Base-by-base conservation (phyloP, 2,888 invertebrate genomes). In the Caenorhabditis doughertyi region DNA sequence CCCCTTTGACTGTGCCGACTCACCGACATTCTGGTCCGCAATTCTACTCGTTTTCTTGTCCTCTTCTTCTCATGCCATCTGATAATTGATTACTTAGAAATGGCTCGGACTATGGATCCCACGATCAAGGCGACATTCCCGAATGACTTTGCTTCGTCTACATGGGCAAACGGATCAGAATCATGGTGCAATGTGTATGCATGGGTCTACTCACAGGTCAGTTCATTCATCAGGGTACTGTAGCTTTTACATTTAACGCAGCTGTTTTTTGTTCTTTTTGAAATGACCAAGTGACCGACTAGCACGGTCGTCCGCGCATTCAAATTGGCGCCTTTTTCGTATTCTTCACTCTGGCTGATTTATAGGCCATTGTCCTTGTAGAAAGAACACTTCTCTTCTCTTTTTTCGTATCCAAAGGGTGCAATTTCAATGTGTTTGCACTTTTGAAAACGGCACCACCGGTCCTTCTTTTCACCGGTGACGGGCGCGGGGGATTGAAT, bases 21-120 rank as follows among this genome's bases (percentile, higher is more conserved):
- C 32, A 25, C 3, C 39, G 27, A 49, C 56, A 47, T 47, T 65
- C 56, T 55, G 44, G 49, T 49, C 51, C 73, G 16, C 32, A 29
- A 49, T 51, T 51, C 18, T 32, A 13, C 47, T 44, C 44, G 16
- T 23, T 53, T 39, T 11, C 39, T 42, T 44, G 16, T 51, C 23
- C 29, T 32, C 23, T 49, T 4, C 53, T 39, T 49, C 72, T 51
- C 27, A n/a, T 23, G n/a, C 9, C 29, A 55, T 5, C n/a, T 25
- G 13, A 39, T 62, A 39, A 23, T 11, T 27, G 23, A 25, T 44
- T 16, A 11, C 23, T 53, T 29, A 74, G 62, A 74, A 58, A 82
- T 82, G 82, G 82, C 82, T 70, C 82, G 82, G 51, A 82, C 79
- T 23, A 72, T 82, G 77, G 82, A 82, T 44, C 79, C 79, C 21